Conservation (phyloP, 2,113 vertebrate species). For the Xiphias gladius region DNA sequence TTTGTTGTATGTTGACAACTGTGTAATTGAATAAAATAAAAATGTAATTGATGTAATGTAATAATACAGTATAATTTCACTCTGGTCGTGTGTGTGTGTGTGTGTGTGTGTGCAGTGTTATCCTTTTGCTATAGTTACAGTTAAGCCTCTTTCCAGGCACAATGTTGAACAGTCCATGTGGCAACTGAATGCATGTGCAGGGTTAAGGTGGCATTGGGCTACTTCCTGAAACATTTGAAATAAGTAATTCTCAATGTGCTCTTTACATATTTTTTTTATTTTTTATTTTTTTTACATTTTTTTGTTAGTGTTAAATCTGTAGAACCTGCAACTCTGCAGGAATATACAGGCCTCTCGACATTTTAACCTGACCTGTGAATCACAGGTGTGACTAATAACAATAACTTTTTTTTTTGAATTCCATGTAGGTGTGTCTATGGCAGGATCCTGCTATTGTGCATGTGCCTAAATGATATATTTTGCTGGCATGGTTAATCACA, state of each 20-base stretch:
- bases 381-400: not conserved
- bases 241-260: no score
- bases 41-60: constrained; percentile 34
- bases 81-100: not conserved
- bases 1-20: constrained; percentile 55
- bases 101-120: not conserved
- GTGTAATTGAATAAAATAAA: constrained; percentile 61
- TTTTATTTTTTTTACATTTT: no score
- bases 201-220: no score
- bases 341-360: no score
- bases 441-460: not conserved
- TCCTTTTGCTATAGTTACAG: not conserved
- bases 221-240: no score
- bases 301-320: no score
- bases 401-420: not conserved
- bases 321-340: no score
- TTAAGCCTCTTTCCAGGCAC: not conserved
- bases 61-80: constrained; percentile 7
- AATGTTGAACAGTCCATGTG: not conserved
- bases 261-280: no score
- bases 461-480: not conserved
- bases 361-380: not conserved
- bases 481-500: not conserved
- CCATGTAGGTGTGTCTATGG: not conserved
- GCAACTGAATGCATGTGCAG: not conserved